Conservation (phyloP, 1,140 invertebrate species). For the Pomacea maculata region DNA sequence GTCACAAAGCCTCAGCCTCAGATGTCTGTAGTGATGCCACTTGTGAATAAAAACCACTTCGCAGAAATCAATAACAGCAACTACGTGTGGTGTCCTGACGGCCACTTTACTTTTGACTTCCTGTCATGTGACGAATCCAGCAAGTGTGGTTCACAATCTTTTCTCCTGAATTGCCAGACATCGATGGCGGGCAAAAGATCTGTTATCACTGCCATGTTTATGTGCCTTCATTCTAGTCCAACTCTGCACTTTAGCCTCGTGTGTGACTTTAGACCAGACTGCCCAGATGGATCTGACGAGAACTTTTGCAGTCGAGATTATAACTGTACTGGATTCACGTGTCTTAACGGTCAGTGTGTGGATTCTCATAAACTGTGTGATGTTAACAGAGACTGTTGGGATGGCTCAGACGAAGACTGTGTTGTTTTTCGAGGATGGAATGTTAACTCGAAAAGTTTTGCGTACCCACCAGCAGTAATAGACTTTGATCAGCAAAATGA, state of each 20-base stretch:
- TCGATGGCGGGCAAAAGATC: not conserved
- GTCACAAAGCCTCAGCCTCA: too few species aligned
- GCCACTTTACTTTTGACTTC: not conserved
- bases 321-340: not conserved
- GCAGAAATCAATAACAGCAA: not conserved
- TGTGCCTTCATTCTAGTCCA: not conserved
- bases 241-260: not conserved
- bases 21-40: too few species aligned
- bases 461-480: not conserved
- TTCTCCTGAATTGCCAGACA: not conserved
- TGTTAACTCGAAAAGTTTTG: not conserved
- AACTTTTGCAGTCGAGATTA: not conserved
- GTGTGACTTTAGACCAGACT: not conserved
- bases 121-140: not conserved
- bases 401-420: conserved; percentile 3
- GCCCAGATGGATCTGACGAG: not conserved
- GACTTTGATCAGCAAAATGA: not conserved
- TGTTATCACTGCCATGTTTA: not conserved
- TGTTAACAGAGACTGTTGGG: not conserved
- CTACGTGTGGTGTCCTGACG: not conserved
- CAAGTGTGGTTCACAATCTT: not conserved
- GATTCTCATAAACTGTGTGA: not conserved
- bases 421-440: not conserved
- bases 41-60: not conserved
- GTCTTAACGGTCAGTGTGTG: not conserved